Evolutionary conservation across 2,113 vertebrate species (phyloP), one percentile per base, ranked within the genome.

Genomic region (Osmerus mordax): DNA sequence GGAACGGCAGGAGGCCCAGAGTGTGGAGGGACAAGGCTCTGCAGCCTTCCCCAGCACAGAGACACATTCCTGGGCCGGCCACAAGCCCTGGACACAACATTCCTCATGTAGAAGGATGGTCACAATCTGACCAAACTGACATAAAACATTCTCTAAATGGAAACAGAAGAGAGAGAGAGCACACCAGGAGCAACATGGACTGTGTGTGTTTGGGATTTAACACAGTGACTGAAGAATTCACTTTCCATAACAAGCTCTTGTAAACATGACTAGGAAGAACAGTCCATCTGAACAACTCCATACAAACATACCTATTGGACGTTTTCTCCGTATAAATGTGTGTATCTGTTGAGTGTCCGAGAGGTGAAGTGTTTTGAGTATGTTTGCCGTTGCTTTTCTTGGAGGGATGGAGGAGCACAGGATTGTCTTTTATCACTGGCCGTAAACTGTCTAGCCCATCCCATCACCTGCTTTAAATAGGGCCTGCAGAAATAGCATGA

Each of bases 401-500:
- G 59, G 52, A 73, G 65, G 73, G 67, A 55, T 81, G 75, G 53
- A 82, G 84, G 75, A 78, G 11, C 79, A 86, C 58, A 82, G 80
- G 84, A 19, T 47, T 21, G 32, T 47, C 63, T 67, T 84, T 76
- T 86, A 87, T 88, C 83, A 18, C 67, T 52, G 65, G 58, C 63
- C 73, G 77, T 82, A 82, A 86, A 83, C 65, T 74, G 74, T 77
- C 47, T 69, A 68, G 51, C 67, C 69, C 65, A 62, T 55, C 72
- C 16, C 25, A 1, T 65, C 2, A n/a, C 70, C 68, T 67, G 80
- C 81, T 83, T 71, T 78, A 88, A 89, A 87, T 88, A 88, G 86
- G 72, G 25, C 65, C 5, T 51, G 29, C 83, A 69, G 74, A 87
- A 90, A 88, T 87, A 90, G 81, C 81, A 69, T 54, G 83, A 76